phyloP scores from a whole-genome alignment of 2,113 vertebrate species.

The Pseudonaja textilis region DNA sequence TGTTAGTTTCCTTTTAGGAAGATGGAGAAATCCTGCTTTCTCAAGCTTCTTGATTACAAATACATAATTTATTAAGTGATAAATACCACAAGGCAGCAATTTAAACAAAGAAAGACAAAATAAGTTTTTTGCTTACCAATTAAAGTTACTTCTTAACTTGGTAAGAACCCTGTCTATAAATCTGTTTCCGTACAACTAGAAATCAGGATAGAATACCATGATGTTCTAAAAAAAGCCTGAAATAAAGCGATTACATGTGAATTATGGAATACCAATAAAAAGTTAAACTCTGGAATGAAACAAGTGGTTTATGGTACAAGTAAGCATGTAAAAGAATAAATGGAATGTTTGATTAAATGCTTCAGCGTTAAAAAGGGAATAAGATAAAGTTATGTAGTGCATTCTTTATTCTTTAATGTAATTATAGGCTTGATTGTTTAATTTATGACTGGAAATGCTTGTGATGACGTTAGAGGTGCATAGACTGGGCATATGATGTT shows the following conservation, averaged over 20 bases:
- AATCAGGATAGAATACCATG: neutral
- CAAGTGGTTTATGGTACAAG: neutral
- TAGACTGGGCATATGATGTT: too few species aligned
- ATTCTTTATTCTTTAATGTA: neutral
- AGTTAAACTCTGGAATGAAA: neutral
- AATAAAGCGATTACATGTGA: neutral
- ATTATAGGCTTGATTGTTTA: neutral
- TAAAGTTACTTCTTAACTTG: neutral
- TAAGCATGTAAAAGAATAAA: neutral
- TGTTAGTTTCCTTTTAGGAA: neutral
- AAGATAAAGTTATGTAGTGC: neutral
- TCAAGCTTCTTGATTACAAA: neutral
- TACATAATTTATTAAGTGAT: neutral
- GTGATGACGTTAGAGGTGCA: too few species aligned
- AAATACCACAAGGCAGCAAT: neutral
- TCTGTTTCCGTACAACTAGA: neutral
- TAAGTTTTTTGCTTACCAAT: neutral
- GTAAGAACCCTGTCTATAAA: neutral
- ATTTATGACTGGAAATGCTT: neutral
- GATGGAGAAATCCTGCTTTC: neutral
- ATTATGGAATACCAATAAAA: neutral
- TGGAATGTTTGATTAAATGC: neutral
- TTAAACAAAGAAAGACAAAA: neutral
- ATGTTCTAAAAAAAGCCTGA: neutral
- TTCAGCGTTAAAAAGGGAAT: neutral